A percentile compares a stretch with the other conserved stretches of the same genome.
phyloP scores from a whole-genome alignment of 2,113 vertebrate genomes.

The Sylvicapra grimmia region DNA sequence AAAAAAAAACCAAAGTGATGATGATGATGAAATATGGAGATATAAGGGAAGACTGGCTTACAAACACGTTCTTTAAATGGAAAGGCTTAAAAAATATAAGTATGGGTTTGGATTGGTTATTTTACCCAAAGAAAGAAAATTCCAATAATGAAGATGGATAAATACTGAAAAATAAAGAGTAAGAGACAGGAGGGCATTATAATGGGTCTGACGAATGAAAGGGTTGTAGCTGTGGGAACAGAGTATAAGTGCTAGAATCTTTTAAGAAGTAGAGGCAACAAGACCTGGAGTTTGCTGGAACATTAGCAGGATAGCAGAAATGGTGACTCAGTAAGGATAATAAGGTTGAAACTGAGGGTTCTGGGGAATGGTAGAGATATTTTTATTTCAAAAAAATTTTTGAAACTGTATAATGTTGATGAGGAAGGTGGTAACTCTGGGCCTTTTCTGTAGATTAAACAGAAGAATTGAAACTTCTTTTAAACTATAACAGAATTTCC shows the following conservation, averaged over 20 bases:
- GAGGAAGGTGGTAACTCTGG: neutral
- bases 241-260: neutral
- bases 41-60: neutral
- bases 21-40: neutral
- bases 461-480: neutral
- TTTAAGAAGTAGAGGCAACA: neutral
- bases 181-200: neutral
- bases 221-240: neutral
- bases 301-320: neutral
- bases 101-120: neutral
- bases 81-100: neutral
- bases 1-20: neutral
- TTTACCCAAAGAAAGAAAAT: conserved; percentile 1
- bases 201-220: neutral
- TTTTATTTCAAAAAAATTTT: neutral
- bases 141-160: neutral
- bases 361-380: neutral
- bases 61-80: neutral
- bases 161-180: neutral
- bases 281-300: neutral
- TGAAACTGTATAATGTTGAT: neutral
- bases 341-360: neutral
- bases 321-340: neutral
- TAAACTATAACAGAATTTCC: neutral
- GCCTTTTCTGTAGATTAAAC: neutral